phyloP scores from a whole-genome alignment of 2,113 vertebrate species.

The human (Homo sapiens) region DNA sequence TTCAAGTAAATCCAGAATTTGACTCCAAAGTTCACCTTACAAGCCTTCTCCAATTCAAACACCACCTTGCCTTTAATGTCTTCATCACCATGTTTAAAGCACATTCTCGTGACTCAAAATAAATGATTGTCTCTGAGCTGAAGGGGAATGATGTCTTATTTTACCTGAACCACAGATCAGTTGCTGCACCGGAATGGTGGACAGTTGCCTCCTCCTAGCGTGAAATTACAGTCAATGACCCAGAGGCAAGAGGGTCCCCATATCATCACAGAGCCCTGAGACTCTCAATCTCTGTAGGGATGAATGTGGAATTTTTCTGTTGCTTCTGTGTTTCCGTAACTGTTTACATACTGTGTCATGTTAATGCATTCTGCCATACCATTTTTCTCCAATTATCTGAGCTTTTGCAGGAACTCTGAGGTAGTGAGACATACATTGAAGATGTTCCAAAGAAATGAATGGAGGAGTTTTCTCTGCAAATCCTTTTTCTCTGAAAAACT shows the following conservation, averaged over 20 bases:
- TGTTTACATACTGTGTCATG: background rate
- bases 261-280: background rate
- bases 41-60: background rate
- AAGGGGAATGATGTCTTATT: background rate
- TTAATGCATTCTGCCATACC: background rate
- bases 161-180: background rate
- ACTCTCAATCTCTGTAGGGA: background rate
- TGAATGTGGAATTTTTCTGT: background rate
- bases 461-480: background rate
- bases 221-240: background rate
- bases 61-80: background rate
- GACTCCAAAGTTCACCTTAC: background rate
- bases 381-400: conserved; percentile 53
- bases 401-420: conserved; percentile 14
- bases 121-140: conserved; percentile 10
- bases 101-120: background rate
- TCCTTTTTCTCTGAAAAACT: conserved; percentile 46
- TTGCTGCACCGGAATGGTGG: background rate
- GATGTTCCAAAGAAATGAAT: conserved; percentile 43
- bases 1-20: background rate
- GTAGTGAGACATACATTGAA: background rate
- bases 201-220: background rate
- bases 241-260: background rate
- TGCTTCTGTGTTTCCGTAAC: background rate
- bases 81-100: background rate